phyloP scores from a whole-genome alignment of 2,888 invertebrate species.

The Cerastis rubricosa region DNA sequence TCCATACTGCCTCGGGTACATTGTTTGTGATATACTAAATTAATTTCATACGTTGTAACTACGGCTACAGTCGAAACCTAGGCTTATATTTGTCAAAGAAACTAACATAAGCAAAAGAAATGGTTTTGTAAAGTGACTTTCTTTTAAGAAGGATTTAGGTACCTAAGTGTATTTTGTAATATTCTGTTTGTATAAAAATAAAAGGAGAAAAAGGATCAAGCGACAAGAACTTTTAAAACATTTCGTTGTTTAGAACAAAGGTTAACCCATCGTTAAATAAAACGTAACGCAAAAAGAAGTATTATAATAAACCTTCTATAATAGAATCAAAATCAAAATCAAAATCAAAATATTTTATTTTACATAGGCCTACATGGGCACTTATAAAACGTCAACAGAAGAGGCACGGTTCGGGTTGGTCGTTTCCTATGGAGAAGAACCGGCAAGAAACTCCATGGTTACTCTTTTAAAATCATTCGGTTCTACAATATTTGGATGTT shows the following conservation, averaged over 20 bases:
- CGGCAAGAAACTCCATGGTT: no score
- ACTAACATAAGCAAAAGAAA: conserved; percentile 7
- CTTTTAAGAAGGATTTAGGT: conserved; percentile 6
- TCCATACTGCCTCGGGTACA: conserved; percentile 67
- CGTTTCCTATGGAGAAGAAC: no score
- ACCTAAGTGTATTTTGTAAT: conserved; percentile 14
- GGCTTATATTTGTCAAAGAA: conserved; percentile 23
- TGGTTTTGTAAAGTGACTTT: conserved; percentile 11
- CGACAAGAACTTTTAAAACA: neutral
- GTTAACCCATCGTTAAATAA: neutral
- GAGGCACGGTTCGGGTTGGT: no score
- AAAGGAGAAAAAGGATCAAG: neutral
- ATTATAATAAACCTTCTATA: conserved; percentile 13
- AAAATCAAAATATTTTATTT: no score
- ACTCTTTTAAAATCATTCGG: no score
- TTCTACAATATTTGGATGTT: no score
- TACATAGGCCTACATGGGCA: no score
- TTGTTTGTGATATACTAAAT: conserved; percentile 71
- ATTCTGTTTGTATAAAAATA: conserved; percentile 14
- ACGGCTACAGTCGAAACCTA: conserved; percentile 28
- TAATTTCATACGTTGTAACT: conserved; percentile 64
- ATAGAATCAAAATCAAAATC: no score
- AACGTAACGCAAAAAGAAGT: conserved; percentile 1
- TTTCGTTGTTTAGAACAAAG: neutral
- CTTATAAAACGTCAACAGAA: no score